Evolutionary conservation across 2,888 invertebrate genomes (phyloP).

Genomic region (Alloscopus bannaensis): DNA sequence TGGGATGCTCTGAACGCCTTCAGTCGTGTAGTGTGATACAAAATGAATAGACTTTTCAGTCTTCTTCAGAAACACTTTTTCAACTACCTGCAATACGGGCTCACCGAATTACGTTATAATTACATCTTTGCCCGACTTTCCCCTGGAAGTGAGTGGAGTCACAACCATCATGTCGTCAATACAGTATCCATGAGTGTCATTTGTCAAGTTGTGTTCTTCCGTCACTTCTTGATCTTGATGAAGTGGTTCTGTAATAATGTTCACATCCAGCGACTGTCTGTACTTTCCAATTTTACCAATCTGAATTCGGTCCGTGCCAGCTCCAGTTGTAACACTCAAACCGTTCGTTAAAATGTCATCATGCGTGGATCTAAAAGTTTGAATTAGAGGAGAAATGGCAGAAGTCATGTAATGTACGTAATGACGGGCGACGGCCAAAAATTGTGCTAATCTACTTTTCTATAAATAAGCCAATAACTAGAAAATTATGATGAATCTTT

Average conservation of each 20-base stretch:
- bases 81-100: no score
- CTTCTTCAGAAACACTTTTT: no score
- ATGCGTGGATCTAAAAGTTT: constrained; percentile 66
- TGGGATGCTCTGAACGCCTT: no score
- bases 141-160: constrained; percentile 23
- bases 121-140: background rate
- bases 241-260: constrained; percentile 26
- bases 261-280: constrained; percentile 40
- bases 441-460: no score
- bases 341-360: constrained; percentile 69
- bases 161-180: constrained; percentile 53
- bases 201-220: constrained; percentile 56
- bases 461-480: no score
- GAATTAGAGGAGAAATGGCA: no score
- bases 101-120: background rate
- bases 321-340: constrained; percentile 48
- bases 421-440: no score
- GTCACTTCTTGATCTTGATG: constrained; percentile 52
- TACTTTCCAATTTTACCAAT: constrained; percentile 40
- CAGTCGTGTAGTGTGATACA: no score
- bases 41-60: no score
- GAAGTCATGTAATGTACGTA: no score
- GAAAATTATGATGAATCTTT: no score
- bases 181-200: constrained; percentile 52
- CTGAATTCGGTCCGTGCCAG: constrained; percentile 24